Conservation (phyloP, 1,140 invertebrate genomes). For the Drosophila pandora region DNA sequence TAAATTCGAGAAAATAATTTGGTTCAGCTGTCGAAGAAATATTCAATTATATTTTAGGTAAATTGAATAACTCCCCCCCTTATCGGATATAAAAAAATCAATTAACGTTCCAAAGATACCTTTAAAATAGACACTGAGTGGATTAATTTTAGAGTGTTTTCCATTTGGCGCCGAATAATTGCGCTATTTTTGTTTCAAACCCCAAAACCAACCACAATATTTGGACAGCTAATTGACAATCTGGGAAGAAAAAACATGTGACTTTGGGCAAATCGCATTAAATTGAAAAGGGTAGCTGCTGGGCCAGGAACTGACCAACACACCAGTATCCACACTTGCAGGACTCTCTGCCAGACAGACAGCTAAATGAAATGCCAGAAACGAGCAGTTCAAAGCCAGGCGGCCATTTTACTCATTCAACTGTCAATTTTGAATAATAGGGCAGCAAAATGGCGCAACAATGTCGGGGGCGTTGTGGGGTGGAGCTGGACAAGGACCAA, state of each 20-base stretch:
- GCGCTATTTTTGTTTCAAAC: background rate
- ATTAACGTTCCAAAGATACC: too few relatives aligned
- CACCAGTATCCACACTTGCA: constrained; percentile 8
- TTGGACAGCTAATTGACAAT: constrained; percentile 70
- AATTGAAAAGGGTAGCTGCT: constrained; percentile 61
- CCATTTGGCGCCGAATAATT: background rate
- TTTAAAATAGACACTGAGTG: too few relatives aligned
- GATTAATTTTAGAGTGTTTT: background rate
- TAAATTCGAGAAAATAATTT: background rate
- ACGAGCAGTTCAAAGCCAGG: constrained; percentile 22
- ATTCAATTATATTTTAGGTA: background rate
- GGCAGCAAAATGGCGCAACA: constrained; percentile 76
- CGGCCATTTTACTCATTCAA: constrained; percentile 76
- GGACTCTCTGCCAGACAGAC: constrained; percentile 20
- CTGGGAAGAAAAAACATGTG: constrained; percentile 19
- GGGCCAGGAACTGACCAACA: constrained; percentile 8
- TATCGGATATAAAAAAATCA: too few relatives aligned
- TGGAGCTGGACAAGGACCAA: constrained; percentile 11
- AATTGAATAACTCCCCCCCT: background rate
- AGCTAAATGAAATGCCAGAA: constrained; percentile 62
- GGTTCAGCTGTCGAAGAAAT: background rate
- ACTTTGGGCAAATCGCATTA: constrained; percentile 49
- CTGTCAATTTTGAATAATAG: constrained; percentile 82
- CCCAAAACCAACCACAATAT: constrained; percentile 43
- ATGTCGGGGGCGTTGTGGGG: constrained; percentile 24